These are phyloP conservation scores for Notiomystis cincta DNA, from an alignment of 2,113 vertebrate species.

Conservation along the genomic window DNA sequence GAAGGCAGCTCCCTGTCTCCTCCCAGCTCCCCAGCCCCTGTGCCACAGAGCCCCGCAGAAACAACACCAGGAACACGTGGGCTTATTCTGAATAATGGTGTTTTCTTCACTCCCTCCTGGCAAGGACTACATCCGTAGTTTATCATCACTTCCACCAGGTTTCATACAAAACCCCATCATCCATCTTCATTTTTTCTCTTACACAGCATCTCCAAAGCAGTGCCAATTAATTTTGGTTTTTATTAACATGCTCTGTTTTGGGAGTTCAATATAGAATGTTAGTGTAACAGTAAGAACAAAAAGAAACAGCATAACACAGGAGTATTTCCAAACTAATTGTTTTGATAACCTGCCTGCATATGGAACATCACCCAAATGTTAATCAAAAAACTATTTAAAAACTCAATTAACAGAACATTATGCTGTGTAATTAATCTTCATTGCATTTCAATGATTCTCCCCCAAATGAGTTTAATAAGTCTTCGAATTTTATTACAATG, in stretches of 20 bases:
- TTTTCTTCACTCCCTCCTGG: constrained; percentile 17
- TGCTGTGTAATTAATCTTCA: constrained; percentile 80
- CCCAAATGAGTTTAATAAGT: constrained; percentile 65
- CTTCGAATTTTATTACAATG: constrained; percentile 72
- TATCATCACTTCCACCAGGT: constrained; percentile 53
- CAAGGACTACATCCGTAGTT: constrained; percentile 27
- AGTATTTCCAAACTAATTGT: constrained; percentile 30
- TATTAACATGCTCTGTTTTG: constrained; percentile 45
- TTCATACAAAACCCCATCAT: constrained; percentile 51
- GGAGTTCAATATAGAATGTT: not conserved
- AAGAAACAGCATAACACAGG: constrained; percentile 13
- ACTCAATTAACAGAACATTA: constrained; percentile 79
- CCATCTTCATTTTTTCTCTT: constrained; percentile 66
- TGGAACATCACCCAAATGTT: constrained; percentile 67
- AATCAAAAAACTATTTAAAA: constrained; percentile 82
- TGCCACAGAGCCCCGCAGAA: not conserved
- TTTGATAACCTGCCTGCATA: constrained; percentile 59
- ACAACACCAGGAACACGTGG: not conserved
- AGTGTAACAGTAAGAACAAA: not conserved
- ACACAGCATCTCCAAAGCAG: constrained; percentile 33
- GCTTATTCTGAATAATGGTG: constrained; percentile 22
- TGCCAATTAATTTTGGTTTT: constrained; percentile 54
- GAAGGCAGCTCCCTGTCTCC: constrained; percentile 13
- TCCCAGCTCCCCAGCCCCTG: not conserved
- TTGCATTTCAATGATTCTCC: constrained; percentile 67